Evolutionary conservation across 2,797 vertebrate genomes (phyloP).

Genomic region (Chromis chromis): DNA sequence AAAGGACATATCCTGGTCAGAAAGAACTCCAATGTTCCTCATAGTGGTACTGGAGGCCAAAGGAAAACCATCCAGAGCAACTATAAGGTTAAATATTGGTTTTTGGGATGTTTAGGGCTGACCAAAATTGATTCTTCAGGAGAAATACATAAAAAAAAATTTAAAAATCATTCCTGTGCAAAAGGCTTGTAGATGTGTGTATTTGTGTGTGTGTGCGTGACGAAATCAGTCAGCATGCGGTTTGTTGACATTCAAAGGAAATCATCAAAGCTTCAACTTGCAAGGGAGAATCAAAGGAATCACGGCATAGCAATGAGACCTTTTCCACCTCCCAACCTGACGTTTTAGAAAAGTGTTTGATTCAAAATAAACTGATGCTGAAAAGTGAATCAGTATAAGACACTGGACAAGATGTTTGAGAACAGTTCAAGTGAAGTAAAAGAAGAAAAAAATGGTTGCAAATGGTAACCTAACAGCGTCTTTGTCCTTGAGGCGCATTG

Average conservation of each 20-base stretch:
- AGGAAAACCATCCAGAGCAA: too few relatives aligned
- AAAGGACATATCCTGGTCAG: too few relatives aligned
- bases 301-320: background rate
- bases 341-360: background rate
- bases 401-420: too few relatives aligned
- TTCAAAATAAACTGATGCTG: slow-evolving; percentile 6
- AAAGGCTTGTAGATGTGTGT: background rate
- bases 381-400: too few relatives aligned
- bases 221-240: slow-evolving; percentile 25
- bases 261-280: slow-evolving; percentile 41
- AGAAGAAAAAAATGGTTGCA: background rate
- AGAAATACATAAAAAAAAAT: background rate
- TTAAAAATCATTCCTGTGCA: background rate
- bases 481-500: background rate
- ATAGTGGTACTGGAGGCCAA: too few relatives aligned
- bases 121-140: too few relatives aligned
- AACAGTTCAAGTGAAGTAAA: background rate
- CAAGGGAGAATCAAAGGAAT: slow-evolving; percentile 24
- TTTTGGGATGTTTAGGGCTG: too few relatives aligned
- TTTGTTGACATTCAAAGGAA: slow-evolving; percentile 45
- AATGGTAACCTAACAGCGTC: background rate
- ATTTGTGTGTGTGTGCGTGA: background rate
- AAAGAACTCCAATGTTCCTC: too few relatives aligned
- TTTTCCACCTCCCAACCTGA: slow-evolving; percentile 7
- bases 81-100: too few relatives aligned